phyloP scores from a whole-genome alignment of 2,888 invertebrate species.

The Gastracanthus pulcherrimus region DNA sequence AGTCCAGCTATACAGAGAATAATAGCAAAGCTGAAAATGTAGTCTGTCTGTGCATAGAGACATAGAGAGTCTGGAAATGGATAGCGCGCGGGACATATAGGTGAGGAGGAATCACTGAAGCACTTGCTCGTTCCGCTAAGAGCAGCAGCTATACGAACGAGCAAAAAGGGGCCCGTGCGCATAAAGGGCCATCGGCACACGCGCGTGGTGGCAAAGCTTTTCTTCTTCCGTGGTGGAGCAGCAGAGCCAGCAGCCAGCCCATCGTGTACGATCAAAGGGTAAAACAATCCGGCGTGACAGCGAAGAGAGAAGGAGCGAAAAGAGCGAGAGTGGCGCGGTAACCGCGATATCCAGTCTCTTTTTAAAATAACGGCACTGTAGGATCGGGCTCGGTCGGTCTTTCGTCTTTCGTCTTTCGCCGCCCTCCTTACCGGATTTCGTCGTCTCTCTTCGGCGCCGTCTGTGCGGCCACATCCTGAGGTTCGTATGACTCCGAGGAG shows the following conservation, averaged over 20 bases:
- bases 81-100: not conserved
- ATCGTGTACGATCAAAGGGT: constrained; percentile 70
- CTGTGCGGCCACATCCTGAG: constrained; percentile 69
- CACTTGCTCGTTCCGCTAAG: constrained; percentile 63
- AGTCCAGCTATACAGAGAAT: not conserved
- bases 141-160: constrained; percentile 40
- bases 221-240: too few relatives aligned
- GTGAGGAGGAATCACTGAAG: constrained; percentile 50
- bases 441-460: too few relatives aligned
- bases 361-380: too few relatives aligned
- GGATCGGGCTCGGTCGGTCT: constrained; percentile 61
- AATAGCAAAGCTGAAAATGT: constrained; percentile 26
- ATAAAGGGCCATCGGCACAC: constrained; percentile 64
- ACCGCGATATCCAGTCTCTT: constrained; percentile 69
- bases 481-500: constrained; percentile 64
- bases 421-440: constrained; percentile 68
- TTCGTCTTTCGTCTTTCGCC: not conserved
- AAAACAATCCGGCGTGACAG: constrained; percentile 74
- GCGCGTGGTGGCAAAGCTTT: constrained; percentile 61
- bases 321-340: constrained; percentile 62
- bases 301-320: constrained; percentile 55
- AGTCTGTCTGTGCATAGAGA: not conserved
- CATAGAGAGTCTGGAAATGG: constrained; percentile 17
- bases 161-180: constrained; percentile 12
- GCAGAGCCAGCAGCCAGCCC: constrained; percentile 60